Base-by-base conservation (phyloP, 2,113 vertebrate species). In the Gadus macrocephalus region DNA sequence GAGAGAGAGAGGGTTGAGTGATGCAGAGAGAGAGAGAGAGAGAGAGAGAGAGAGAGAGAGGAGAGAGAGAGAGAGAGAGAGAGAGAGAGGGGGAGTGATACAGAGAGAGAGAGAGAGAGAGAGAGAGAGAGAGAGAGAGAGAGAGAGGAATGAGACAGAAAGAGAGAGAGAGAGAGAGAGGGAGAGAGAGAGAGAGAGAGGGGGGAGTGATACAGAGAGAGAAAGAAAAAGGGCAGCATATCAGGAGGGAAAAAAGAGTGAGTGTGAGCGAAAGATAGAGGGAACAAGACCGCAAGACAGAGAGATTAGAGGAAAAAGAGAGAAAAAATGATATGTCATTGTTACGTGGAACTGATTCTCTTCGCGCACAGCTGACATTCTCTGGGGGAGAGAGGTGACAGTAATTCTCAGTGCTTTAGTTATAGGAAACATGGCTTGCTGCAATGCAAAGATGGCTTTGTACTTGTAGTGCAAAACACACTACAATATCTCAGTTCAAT, bases 311-410 rank as follows among this genome's bases (percentile, higher is more conserved):
- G 63, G 69, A 72, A 56, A 66, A 56, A 63, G 38, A 49, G 31
- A 78, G 70, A 79, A 72, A 84, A 75, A 81, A 81, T 78, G 72
- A 83, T 62, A 77, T 81, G 82, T 83, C 79, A 84, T 78, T 77
- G 76, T 79, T 83, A 73, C 71, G 73, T 80, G 79, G 59, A 69
- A 69, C 68, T 74, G 76, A 74, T 74, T 81, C 78, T 72, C 67
- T 70, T 72, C 71, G 77, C 68, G 67, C 74, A 77, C 78, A 81
- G 73, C 77, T 76, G 67, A 75, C 72, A 63, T 62, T 68, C 78
- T 81, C 71, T 61, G 64, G 35, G 66, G 42, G 67, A 75, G 70
- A 65, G 66, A 77, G 68, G 72, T 78, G 80, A 78, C 74, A 77
- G 67, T 83, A 66, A 78, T 79, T 76, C 78, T 80, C 74, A 73